A percentile compares a stretch with the other conserved stretches of the same genome.
These are phyloP conservation scores for Phaethon lepturus DNA, from an alignment of 2,113 vertebrate species.

Conservation along the genomic window DNA sequence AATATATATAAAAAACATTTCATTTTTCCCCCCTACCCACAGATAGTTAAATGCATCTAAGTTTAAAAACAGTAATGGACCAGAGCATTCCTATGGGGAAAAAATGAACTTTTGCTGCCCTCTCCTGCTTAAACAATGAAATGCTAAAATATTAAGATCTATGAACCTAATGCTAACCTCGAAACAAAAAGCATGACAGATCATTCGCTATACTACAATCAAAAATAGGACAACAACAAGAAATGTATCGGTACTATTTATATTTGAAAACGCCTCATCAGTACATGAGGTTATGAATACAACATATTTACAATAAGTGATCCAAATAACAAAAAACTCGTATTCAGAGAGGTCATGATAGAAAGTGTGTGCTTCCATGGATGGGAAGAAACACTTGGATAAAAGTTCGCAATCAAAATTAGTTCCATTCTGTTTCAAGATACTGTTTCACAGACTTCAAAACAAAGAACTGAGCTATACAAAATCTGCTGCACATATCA, in stretches of 20 bases:
- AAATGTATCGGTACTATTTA: conserved; percentile 77
- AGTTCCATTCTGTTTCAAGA: conserved; percentile 48
- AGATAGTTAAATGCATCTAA: conserved; percentile 55
- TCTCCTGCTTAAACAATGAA: conserved; percentile 81
- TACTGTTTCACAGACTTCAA: conserved; percentile 3
- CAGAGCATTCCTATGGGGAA: conserved; percentile 68
- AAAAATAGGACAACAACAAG: conserved; percentile 77
- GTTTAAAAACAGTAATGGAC: conserved; percentile 64
- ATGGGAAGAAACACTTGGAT: conserved; percentile 54
- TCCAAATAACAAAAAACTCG: conserved; percentile 59
- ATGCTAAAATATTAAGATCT: conserved; percentile 71
- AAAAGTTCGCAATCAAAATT: conserved; percentile 9
- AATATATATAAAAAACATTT: conserved; percentile 71
- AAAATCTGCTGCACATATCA: conserved; percentile 55
- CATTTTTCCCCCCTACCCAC: conserved; percentile 42
- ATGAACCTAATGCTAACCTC: conserved; percentile 64
- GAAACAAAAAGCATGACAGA: conserved; percentile 70
- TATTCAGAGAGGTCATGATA: conserved; percentile 48
- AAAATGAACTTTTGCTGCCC: conserved; percentile 81
- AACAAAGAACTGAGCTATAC: conserved; percentile 60
- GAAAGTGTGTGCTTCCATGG: conserved; percentile 31
- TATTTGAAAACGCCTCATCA: conserved; percentile 78
- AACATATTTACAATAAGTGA: conserved; percentile 79
- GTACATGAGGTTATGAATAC: conserved; percentile 77
- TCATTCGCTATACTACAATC: conserved; percentile 70